Percentiles rank a stretch among this genome's conserved stretches.
These are phyloP conservation scores for Pocillopora verrucosa DNA, from an alignment of 64 coral and sea anemone species.

Conservation along the genomic window DNA sequence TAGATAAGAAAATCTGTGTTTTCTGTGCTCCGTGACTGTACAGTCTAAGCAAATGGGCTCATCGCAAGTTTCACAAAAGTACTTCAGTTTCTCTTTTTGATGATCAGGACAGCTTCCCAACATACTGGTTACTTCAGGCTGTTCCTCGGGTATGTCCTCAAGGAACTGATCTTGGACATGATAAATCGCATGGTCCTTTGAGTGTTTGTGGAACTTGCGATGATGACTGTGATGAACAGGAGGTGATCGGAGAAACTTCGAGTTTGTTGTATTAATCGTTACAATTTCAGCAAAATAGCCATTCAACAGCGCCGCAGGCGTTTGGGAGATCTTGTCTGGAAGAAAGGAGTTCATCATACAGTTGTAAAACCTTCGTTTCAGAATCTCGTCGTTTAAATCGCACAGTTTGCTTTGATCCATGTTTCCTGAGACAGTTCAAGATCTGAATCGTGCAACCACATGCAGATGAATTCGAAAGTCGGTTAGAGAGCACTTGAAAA, in stretches of 20 bases:
- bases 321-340: constrained; percentile 17
- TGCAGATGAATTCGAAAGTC: constrained; percentile 21
- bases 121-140: constrained; percentile 73
- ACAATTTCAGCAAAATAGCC: constrained; percentile 87
- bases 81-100: constrained; percentile 61
- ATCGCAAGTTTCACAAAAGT: constrained; percentile 90
- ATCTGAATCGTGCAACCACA: background rate
- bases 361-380: constrained; percentile 69
- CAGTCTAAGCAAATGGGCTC: constrained; percentile 90
- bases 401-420: constrained; percentile 52
- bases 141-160: constrained; percentile 91
- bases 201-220: constrained; percentile 74
- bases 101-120: constrained; percentile 87
- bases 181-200: constrained; percentile 65
- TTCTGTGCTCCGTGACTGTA: constrained; percentile 71
- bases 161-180: constrained; percentile 74
- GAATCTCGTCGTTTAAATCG: constrained; percentile 62
- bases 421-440: background rate
- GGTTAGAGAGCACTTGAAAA: constrained; percentile 35
- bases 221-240: constrained; percentile 39
- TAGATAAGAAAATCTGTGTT: constrained; percentile 89
- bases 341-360: constrained; percentile 62
- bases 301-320: constrained; percentile 56
- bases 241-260: constrained; percentile 52
- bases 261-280: constrained; percentile 57